These are phyloP conservation scores for Lasioglossum lativentre DNA, from an alignment of 2,888 invertebrate genomes.

Conservation along the genomic window DNA sequence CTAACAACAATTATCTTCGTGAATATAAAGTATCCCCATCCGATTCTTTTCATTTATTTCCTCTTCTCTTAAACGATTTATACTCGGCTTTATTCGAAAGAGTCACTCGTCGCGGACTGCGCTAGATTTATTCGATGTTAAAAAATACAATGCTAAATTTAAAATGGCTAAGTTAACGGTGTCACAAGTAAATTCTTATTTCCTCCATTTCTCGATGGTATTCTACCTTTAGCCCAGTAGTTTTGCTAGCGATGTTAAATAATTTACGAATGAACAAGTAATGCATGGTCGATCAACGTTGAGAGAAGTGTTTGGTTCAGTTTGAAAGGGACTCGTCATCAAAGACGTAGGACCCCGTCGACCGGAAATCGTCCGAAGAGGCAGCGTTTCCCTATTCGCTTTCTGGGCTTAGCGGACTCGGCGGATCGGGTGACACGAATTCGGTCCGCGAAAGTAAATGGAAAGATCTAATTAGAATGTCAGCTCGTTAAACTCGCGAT, in stretches of 20 bases:
- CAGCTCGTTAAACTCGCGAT: constrained; percentile 67
- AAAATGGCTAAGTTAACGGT: neutral
- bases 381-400: neutral
- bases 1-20: no score
- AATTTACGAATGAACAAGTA: neutral
- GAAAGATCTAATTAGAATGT: constrained; percentile 69
- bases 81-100: neutral
- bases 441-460: constrained; percentile 62
- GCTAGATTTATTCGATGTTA: neutral
- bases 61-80: neutral
- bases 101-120: neutral
- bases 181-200: neutral
- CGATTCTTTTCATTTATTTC: neutral
- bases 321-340: neutral
- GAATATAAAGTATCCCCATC: no score
- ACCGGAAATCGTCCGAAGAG: constrained; percentile 17
- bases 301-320: neutral
- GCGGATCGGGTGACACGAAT: constrained; percentile 57
- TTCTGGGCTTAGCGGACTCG: constrained; percentile 12
- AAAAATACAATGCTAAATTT: constrained; percentile 6
- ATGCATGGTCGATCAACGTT: neutral
- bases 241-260: neutral
- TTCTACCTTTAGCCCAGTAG: neutral
- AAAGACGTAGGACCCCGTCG: neutral
- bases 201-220: neutral